Evolutionary conservation across 2,888 invertebrate species (phyloP), one percentile per base, ranked within the genome.

Genomic region (Poecilus cupreus): DNA sequence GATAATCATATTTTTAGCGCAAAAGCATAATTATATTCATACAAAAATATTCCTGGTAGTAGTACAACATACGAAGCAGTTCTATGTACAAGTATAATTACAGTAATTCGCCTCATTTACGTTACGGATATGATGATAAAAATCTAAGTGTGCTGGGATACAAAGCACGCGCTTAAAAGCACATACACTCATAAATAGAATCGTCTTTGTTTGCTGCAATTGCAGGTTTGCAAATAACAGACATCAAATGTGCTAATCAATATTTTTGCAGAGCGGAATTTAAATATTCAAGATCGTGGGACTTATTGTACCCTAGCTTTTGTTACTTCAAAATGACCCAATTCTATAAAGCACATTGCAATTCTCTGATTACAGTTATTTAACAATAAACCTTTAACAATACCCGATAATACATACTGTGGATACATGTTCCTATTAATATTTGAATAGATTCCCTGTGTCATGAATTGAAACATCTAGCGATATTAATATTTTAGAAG

Each of bases 271-370:
- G 64, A 32, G 10, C 4, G 13, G 32, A 2, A 6, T 32, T 37
- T 68, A n/a, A 68, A 68, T 68, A 68, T 37, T 68, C 37, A 37
- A 18, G 37, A 32, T 18, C 64, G 64, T 68, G 64, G 37, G 64
- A 68, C 37, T 37, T 8, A 22, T 24, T 13, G 22, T 5, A 60
- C 60, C 20, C 8, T 32, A 8, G 22, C 60, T 60, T 60, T 60
- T 60, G 60, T 60, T 60, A 13, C 11, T 32, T 32, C 18, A 37
- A 51, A 37, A 6, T 68, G 64, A 68, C 64, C 64, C 18, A 32
- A 16, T 68, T 68, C 37, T 2, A 37, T 37, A 8, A 16, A 51
- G 18, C 18, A 5, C 16, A 18, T 51, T 60, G 13, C 60, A 3
- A 60, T 60, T 60, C 13, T 11, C 5, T 13, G 51, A 51, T 51